Evolutionary conservation across 2,797 vertebrate species (phyloP), one percentile per base, ranked within the genome.

Genomic region (Eutrigla gurnardus): DNA sequence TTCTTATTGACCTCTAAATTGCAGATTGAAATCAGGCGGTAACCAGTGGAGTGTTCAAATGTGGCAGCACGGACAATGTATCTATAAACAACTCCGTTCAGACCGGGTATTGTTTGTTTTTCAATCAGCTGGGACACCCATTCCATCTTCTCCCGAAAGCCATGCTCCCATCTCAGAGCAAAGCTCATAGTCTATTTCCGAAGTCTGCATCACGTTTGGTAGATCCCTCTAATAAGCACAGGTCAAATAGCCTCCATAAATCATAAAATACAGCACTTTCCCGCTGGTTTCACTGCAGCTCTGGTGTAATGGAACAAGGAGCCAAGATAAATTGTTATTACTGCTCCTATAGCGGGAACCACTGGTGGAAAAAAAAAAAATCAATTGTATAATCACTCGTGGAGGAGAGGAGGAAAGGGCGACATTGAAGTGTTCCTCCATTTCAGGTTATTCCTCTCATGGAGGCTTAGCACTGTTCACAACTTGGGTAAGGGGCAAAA

Each of bases 271-370:
- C 73, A 80, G 86, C 91, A 88, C 84, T 92, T 92, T 93, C 89
- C 86, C 77, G 91, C 89, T 84, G 89, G 73, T 92, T 93, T 90
- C 84, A 53, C 84, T 73, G 88, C 86, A 84, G 90, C 90, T 80
- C 83, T 67, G 80, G 88, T 87, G 84, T 93, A 94, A 93, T 94
- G 90, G 90, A 93, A 94, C 91, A 93, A 92, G 91, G 88, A 91
- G 87, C 90, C 82, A 90, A 93, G 92, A 95, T 94, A 94, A 93
- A 94, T 94, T 94, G 93, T 93, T 95, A 94, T 95, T 94, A 93
- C 91, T 91, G 92, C 82, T 91, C 85, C 88, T 91, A 89, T 86
- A 90, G 87, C 78, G 78, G 86, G 78, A 88, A 87, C 87, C 85
- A 84, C 66, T 87, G 80, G 80, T 83, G 75, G 67, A 40, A 69